phyloP scores from a whole-genome alignment of 2,888 invertebrate genomes.

The Scaptomyza flava region DNA sequence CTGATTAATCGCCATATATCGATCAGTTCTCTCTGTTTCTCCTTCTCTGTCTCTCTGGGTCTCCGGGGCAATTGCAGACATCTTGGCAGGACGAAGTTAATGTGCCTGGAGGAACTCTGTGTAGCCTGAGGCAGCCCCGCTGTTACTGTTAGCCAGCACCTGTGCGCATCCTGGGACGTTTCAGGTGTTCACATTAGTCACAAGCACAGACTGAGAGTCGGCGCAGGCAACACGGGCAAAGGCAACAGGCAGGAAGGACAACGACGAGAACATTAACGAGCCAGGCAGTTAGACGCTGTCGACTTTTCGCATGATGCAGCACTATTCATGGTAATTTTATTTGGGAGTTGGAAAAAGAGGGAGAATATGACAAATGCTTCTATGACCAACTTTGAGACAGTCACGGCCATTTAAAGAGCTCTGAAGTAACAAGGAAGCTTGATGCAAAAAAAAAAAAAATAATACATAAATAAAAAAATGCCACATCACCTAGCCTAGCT shows the following conservation, averaged over 20 bases:
- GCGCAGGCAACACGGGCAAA: constrained; percentile 30
- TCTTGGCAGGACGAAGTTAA: constrained; percentile 62
- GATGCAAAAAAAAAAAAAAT: constrained; percentile 23
- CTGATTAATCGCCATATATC: constrained; percentile 77
- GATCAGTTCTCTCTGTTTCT: constrained; percentile 49
- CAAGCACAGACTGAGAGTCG: constrained; percentile 55
- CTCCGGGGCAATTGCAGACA: constrained; percentile 56
- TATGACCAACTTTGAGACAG: constrained; percentile 57
- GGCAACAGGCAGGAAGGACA: constrained; percentile 49
- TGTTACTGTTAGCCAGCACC: constrained; percentile 54
- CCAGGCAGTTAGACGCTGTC: constrained; percentile 72
- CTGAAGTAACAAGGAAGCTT: constrained; percentile 29
- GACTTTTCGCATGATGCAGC: constrained; percentile 59
- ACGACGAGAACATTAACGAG: constrained; percentile 73
- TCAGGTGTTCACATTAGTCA: constrained; percentile 78
- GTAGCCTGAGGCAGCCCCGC: constrained; percentile 47
- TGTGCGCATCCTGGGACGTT: constrained; percentile 74
- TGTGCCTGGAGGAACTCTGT: constrained; percentile 34
- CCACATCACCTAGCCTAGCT: constrained; percentile 61
- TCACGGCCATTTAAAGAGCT: constrained; percentile 69
- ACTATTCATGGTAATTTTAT: constrained; percentile 70
- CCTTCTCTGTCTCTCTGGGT: constrained; percentile 12
- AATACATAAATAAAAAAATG: too few relatives aligned
- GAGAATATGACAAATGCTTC: constrained; percentile 68
- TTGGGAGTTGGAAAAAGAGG: not conserved